Evolutionary conservation across 1,140 invertebrate species (phyloP), one percentile per base, ranked within the genome.

Genomic region (Neodiprion lecontei): DNA sequence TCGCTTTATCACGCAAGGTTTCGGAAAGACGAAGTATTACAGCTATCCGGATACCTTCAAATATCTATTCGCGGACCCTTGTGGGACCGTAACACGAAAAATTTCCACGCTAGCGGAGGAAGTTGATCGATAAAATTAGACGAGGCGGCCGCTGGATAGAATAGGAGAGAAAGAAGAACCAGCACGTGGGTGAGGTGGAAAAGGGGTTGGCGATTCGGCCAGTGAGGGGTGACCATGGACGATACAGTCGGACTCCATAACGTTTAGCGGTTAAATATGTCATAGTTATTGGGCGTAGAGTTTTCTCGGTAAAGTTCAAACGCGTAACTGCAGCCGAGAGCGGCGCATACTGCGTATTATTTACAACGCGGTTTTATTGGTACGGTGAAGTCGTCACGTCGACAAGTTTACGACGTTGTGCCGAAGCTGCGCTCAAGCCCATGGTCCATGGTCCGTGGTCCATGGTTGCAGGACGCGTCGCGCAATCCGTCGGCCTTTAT

Each of bases 401-500:
- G 53, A 61, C 53, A 61, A 61, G 11, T 61, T 61, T 61, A 61
- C 53, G 53, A 61, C 53, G 53, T 61, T 61, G 53, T 17, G 53
- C 11, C 23, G 8, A 28, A 9, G 69, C 10, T 74, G 73, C 73
- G 21, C 47, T 14, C 67, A 17, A 17, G 3, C 10, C 73, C 65
- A 21, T 67, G 47, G 72, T 47, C 65, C 68, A 21, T 21, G 17
- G 17, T 73, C 67, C 72, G 12, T 28, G 48, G 67, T 69, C 67
- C 12, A 48, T 21, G 49, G 28, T 11, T 48, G 28, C 9, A 65
- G 49, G 69, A 70, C 40, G 12, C 21, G 23, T 53, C 10, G 50
- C 73, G 9, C 7, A 28, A 67, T 48, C 47, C n/a, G 71, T 61
- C 71, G 11, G 3, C 49, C 72, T 69, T 77, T 75, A 77, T 77